Evolutionary conservation across 2,888 invertebrate species (phyloP), one percentile per base, ranked within the genome.

Genomic region (Siphlonurus alternatus): DNA sequence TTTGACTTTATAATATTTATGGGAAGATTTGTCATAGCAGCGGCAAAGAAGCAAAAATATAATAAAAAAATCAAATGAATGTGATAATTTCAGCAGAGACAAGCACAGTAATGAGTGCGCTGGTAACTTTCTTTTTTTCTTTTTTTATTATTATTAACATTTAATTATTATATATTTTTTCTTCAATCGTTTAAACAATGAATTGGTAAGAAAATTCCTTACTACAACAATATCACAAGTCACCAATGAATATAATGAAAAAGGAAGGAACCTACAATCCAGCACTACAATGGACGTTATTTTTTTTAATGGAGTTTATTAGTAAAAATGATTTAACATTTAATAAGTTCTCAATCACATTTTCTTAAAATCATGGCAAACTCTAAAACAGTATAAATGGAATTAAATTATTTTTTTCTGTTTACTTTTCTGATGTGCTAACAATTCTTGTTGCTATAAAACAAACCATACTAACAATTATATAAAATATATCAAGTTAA

Each of bases 161-260:
- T 38, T 38, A 10, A 38, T 10, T 38, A 38, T 38, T 38, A 38
- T 10, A 38, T 15, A 38, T 38, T 38, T 10, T 38, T 38, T 38
- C 5, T 38, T 38, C 5, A 10, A 10, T 38, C 15, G 38, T 38
- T 38, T 5, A 38, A 38, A 38, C 15, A 38, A 10, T 38, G 5
- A 38, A 38, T 10, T 10, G 38, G 38, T 38, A 38, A 38, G 38
- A 38, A 38, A 38, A 5, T 10, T 10, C 15, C 38, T 38, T 38
- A 38, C 38, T 38, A 38, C 38, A 38, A 64, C 63, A 64, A 61
- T 67, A 67, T 67, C 67, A 67, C 67, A 67, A 65, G 65, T 66
- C 63, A 67, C 66, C 66, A 67, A 64, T 67, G 67, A 66, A 66
- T 59, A 60, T 64, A 38, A 38, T 38, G 38, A 38, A 38, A 38